Conservation (phyloP, 2,888 invertebrate genomes). For the Gastracanthus pulcherrimus region DNA sequence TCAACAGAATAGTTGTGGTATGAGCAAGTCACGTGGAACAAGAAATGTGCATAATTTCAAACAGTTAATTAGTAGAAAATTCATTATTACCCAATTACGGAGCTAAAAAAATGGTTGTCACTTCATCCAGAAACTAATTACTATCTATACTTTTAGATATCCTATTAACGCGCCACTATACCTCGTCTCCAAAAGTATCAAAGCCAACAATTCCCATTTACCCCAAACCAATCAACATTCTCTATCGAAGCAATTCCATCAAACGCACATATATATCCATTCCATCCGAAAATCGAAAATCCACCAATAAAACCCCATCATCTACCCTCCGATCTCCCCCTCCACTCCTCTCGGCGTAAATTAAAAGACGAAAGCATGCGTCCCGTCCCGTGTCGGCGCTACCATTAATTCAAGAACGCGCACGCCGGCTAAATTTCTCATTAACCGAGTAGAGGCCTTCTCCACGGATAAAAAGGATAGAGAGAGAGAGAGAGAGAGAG, state of each 20-base stretch:
- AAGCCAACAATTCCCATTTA: no score
- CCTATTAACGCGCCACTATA: no score
- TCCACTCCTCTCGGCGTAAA: neutral
- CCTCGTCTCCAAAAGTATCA: no score
- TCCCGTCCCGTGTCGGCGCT: neutral
- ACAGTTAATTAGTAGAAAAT: neutral
- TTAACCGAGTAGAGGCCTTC: constrained; percentile 10
- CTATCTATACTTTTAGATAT: neutral
- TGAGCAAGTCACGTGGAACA: neutral
- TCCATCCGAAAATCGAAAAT: neutral
- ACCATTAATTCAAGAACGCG: constrained; percentile 17
- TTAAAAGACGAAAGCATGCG: neutral
- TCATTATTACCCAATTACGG: neutral
- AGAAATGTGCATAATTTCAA: neutral
- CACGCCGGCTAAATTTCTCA: constrained; percentile 37
- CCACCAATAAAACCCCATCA: neutral
- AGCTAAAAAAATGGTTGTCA: no score
- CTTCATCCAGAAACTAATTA: neutral
- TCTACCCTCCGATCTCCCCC: neutral
- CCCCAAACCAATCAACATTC: neutral
- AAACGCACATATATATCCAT: neutral
- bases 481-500: neutral
- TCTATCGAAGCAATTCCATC: neutral
- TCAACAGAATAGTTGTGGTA: neutral
- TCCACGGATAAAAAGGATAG: constrained; percentile 27